Evolutionary conservation across 2,888 invertebrate species (phyloP).

Genomic region (Malachius bipustulatus): DNA sequence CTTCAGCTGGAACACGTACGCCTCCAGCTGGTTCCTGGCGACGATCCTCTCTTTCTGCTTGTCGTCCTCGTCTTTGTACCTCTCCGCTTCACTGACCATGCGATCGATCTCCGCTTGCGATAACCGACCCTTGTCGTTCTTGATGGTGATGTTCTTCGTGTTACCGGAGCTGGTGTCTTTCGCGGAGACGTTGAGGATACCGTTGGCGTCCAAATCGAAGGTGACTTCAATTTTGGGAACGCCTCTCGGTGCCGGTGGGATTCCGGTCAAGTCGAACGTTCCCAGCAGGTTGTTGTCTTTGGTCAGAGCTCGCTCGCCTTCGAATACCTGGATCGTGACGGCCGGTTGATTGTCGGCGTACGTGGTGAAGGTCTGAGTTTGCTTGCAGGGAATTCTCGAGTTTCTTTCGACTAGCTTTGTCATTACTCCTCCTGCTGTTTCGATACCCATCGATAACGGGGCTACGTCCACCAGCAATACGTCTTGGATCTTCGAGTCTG

Average conservation of each 20-base stretch:
- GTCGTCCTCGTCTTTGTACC: slow-evolving; percentile 56
- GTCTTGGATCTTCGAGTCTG: slow-evolving; percentile 62
- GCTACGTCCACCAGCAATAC: slow-evolving; percentile 58
- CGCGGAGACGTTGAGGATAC: slow-evolving; percentile 48
- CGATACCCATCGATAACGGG: slow-evolving; percentile 61
- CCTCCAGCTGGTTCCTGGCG: slow-evolving; percentile 60
- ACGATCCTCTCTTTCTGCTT: slow-evolving; percentile 53
- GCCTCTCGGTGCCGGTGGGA: slow-evolving; percentile 43
- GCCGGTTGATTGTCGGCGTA: slow-evolving; percentile 56
- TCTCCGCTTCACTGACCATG: slow-evolving; percentile 65
- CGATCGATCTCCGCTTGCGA: slow-evolving; percentile 73
- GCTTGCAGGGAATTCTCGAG: slow-evolving; percentile 58
- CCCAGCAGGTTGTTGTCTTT: slow-evolving; percentile 85
- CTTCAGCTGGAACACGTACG: slow-evolving; percentile 55
- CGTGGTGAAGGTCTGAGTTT: slow-evolving; percentile 52
- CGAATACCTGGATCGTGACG: slow-evolving; percentile 47
- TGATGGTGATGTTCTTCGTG: slow-evolving; percentile 66
- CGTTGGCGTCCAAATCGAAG: slow-evolving; percentile 67
- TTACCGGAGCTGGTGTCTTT: slow-evolving; percentile 47
- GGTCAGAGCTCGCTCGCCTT: slow-evolving; percentile 82
- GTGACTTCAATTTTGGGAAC: slow-evolving; percentile 45
- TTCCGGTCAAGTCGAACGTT: slow-evolving; percentile 41
- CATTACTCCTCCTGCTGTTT: slow-evolving; percentile 74
- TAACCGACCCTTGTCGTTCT: slow-evolving; percentile 71
- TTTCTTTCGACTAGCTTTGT: slow-evolving; percentile 61